Conservation (phyloP, 2,888 invertebrate species). For the Nemurella pictetii region DNA sequence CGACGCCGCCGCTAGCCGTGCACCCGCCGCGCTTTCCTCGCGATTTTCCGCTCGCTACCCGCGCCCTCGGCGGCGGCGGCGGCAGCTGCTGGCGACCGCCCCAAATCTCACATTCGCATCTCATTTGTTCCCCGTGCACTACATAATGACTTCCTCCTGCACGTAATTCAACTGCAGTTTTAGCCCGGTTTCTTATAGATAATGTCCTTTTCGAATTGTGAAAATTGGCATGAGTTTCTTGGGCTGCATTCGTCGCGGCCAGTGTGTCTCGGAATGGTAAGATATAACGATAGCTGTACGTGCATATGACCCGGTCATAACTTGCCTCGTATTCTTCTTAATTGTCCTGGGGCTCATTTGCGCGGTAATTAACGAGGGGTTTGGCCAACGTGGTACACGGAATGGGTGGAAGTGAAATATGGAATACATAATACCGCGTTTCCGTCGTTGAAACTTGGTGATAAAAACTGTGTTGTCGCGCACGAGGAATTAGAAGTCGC, state of each 20-base stretch:
- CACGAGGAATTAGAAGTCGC: background rate
- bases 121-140: slow-evolving; percentile 1
- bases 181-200: background rate
- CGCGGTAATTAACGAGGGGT: slow-evolving; percentile 1
- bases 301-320: slow-evolving; percentile 20
- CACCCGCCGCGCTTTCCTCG: background rate
- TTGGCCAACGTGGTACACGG: slow-evolving; percentile 6
- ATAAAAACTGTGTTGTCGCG: background rate
- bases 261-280: background rate
- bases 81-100: background rate
- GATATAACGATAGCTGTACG: background rate
- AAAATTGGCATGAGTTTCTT: background rate
- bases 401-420: slow-evolving; percentile 27
- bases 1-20: background rate
- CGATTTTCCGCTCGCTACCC: background rate
- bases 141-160: slow-evolving; percentile 7
- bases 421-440: background rate
- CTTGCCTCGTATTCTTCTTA: slow-evolving; percentile 16
- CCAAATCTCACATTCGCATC: background rate
- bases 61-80: background rate
- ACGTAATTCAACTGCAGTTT: slow-evolving; percentile 18
- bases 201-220: background rate
- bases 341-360: slow-evolving; percentile 7
- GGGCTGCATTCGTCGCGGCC: background rate
- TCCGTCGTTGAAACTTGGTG: background rate